phyloP scores from a whole-genome alignment of 2,888 invertebrate genomes.

The Zelleria hepariella region DNA sequence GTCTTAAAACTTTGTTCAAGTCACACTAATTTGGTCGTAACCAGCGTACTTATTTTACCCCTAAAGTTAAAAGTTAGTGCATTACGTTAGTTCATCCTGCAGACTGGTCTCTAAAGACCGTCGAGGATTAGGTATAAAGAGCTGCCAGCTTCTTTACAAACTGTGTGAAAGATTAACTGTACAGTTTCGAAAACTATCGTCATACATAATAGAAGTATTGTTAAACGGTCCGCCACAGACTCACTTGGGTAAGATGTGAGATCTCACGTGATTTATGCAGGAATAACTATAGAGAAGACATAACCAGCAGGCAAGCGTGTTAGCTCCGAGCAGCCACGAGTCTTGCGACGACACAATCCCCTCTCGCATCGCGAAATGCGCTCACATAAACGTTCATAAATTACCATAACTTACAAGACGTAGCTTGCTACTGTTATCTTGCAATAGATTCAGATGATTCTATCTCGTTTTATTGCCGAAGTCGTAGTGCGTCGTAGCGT shows the following conservation, averaged over 20 bases:
- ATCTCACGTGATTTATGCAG: neutral
- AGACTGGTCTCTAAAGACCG: too few species aligned
- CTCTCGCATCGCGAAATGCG: neutral
- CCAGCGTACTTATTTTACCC: neutral
- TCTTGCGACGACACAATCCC: neutral
- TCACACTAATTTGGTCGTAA: neutral
- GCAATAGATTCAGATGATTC: neutral
- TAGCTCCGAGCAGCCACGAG: neutral
- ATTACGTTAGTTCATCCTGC: neutral
- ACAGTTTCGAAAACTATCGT: neutral
- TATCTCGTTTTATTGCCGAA: neutral
- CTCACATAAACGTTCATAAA: conserved; percentile 1
- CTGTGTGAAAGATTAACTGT: neutral
- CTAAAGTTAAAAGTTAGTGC: neutral
- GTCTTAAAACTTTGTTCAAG: neutral
- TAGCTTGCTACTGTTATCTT: neutral
- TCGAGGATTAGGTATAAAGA: too few species aligned
- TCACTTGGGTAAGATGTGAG: neutral
- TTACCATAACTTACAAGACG: neutral
- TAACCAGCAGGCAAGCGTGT: neutral
- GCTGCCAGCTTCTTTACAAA: too few species aligned
- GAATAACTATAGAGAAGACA: neutral
- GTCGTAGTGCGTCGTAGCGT: neutral
- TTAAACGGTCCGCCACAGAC: too few species aligned
- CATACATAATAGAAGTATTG: too few species aligned